phyloP scores from a whole-genome alignment of 2,888 invertebrate genomes.

The Synanthedon myopaeformis region DNA sequence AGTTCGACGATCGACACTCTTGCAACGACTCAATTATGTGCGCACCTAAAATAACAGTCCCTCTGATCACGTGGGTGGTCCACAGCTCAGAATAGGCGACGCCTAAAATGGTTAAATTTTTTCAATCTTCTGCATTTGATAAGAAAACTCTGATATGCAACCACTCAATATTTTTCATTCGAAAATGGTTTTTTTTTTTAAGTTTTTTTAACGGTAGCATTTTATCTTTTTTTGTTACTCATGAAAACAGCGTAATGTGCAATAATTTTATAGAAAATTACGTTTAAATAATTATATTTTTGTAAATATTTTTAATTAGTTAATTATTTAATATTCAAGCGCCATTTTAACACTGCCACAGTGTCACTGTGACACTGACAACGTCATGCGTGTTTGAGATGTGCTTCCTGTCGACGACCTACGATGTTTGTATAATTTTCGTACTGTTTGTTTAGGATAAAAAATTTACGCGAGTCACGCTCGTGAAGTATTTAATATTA shows the following conservation, averaged over 20 bases:
- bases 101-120: constrained; percentile 21
- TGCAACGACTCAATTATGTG: constrained; percentile 60
- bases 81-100: constrained; percentile 44
- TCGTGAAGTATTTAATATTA: constrained; percentile 7
- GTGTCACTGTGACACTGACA: background rate
- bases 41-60: constrained; percentile 53
- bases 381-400: constrained; percentile 31
- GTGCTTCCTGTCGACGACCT: constrained; percentile 26
- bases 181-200: too few species aligned
- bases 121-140: too few species aligned
- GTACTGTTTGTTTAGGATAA: constrained; percentile 36
- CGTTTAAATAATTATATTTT: too few species aligned
- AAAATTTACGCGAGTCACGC: constrained; percentile 48
- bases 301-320: too few species aligned
- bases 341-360: background rate
- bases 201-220: too few species aligned
- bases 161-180: too few species aligned
- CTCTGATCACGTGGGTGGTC: constrained; percentile 37
- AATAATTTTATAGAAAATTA: too few species aligned
- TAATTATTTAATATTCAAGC: background rate
- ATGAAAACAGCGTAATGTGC: too few species aligned
- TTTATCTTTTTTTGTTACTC: too few species aligned
- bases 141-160: too few species aligned
- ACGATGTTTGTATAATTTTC: constrained; percentile 46
- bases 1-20: constrained; percentile 39